Percentiles rank a stretch among this genome's conserved stretches.
These are phyloP conservation scores for Neria commutata DNA, from an alignment of 2,888 invertebrate species.

Conservation along the genomic window DNA sequence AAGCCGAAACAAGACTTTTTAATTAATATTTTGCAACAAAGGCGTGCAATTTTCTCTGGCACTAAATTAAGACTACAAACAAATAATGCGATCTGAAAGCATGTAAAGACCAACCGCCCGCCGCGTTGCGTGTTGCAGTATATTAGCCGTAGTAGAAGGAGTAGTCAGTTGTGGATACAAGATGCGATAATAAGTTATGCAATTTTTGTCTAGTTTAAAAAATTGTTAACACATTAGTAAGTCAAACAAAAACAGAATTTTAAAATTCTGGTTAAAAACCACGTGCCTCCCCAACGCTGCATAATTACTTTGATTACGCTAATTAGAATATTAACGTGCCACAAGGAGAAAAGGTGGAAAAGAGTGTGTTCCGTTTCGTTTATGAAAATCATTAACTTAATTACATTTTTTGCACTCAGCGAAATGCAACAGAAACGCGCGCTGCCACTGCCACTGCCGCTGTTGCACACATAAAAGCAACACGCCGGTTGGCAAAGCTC, in stretches of 20 bases:
- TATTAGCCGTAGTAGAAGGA: too few relatives aligned
- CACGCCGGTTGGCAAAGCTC: slow-evolving; percentile 43
- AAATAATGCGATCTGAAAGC: too few relatives aligned
- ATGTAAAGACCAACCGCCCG: too few relatives aligned
- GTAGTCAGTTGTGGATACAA: too few relatives aligned
- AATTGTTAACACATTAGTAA: too few relatives aligned
- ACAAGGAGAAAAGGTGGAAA: not conserved
- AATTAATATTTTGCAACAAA: slow-evolving; percentile 38
- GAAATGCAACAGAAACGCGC: slow-evolving; percentile 33
- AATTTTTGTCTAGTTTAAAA: too few relatives aligned
- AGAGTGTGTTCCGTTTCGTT: slow-evolving; percentile 28
- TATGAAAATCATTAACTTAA: slow-evolving; percentile 57
- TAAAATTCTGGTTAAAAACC: too few relatives aligned
- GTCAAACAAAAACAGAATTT: too few relatives aligned
- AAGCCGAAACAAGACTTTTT: slow-evolving; percentile 39
- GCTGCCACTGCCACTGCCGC: not conserved
- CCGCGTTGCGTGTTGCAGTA: too few relatives aligned
- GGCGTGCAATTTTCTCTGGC: slow-evolving; percentile 34
- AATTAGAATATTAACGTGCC: slow-evolving; percentile 35
- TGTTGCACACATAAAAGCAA: not conserved
- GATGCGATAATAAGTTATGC: too few relatives aligned
- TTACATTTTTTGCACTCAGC: slow-evolving; percentile 53
- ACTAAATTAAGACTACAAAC: slow-evolving; percentile 14
- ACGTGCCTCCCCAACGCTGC: too few relatives aligned
- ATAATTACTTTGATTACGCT: slow-evolving; percentile 30